phyloP scores from a whole-genome alignment of 2,113 vertebrate genomes.

The Chlamydotis undulata region DNA sequence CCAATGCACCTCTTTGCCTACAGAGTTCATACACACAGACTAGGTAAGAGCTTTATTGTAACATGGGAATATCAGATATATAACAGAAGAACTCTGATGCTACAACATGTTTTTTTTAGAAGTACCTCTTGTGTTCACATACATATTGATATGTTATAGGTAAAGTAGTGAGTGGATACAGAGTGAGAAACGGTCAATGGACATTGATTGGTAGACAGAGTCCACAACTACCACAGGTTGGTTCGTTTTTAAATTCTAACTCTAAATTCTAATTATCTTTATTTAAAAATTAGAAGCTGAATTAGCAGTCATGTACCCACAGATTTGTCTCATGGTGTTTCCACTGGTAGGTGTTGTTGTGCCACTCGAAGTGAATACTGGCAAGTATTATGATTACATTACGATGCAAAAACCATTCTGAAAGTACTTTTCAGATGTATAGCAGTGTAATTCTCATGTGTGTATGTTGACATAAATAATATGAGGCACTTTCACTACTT shows the following conservation, averaged over 20 bases:
- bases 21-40: constrained; percentile 92
- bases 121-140: neutral
- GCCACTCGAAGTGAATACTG: neutral
- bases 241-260: neutral
- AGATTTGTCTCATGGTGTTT: neutral
- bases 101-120: neutral
- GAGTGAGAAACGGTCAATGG: constrained; percentile 91
- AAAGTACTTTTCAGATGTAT: neutral
- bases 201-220: constrained; percentile 92
- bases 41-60: constrained; percentile 81
- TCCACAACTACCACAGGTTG: constrained; percentile 94
- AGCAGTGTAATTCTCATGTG: neutral
- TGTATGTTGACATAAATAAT: neutral
- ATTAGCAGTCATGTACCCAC: neutral
- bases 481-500: neutral
- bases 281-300: neutral
- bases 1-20: constrained; percentile 96
- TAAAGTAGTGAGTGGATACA: constrained; percentile 95
- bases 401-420: neutral
- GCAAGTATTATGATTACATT: neutral
- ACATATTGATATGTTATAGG: constrained; percentile 75
- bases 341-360: neutral
- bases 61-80: neutral
- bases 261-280: neutral
- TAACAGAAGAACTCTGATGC: neutral